Percentiles rank a stretch among this genome's conserved stretches.
phyloP scores from a whole-genome alignment of 2,888 invertebrate species.

The Conchocele bisecta region DNA sequence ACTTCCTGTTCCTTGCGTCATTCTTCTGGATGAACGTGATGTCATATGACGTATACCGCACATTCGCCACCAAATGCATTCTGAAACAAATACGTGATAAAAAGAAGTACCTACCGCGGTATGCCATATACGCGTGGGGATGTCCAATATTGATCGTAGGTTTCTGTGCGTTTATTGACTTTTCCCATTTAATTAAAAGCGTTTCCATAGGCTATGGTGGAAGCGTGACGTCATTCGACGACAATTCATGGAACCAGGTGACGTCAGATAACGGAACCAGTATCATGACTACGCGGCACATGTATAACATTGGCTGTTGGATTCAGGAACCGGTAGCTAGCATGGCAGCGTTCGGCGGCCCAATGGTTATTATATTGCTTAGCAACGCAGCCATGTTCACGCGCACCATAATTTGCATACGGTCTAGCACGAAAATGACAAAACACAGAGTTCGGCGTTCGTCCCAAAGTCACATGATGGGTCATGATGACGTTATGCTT shows the following conservation, averaged over 20 bases:
- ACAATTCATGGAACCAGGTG: not conserved
- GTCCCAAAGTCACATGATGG: constrained; percentile 61
- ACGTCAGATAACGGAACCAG: not conserved
- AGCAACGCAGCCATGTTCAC: constrained; percentile 71
- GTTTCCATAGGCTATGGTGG: constrained; percentile 70
- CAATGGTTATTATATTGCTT: constrained; percentile 70
- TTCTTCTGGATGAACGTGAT: constrained; percentile 88
- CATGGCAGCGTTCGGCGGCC: constrained; percentile 72
- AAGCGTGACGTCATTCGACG: not conserved
- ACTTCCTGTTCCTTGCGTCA: constrained; percentile 87
- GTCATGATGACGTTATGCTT: constrained; percentile 74
- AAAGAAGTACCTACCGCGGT: constrained; percentile 69
- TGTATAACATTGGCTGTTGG: constrained; percentile 71
- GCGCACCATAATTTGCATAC: constrained; percentile 72
- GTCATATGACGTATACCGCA: constrained; percentile 84
- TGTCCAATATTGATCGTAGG: constrained; percentile 85
- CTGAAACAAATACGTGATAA: constrained; percentile 65
- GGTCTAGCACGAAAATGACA: constrained; percentile 63
- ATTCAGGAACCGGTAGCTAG: constrained; percentile 74
- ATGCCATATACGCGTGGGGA: constrained; percentile 87
- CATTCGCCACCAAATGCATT: constrained; percentile 83
- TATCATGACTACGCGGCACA: constrained; percentile 1
- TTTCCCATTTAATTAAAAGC: constrained; percentile 52
- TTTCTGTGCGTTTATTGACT: constrained; percentile 77
- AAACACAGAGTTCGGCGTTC: constrained; percentile 62